Conservation (phyloP, 2,797 vertebrate species). For the Typhlichthys subterraneus region DNA sequence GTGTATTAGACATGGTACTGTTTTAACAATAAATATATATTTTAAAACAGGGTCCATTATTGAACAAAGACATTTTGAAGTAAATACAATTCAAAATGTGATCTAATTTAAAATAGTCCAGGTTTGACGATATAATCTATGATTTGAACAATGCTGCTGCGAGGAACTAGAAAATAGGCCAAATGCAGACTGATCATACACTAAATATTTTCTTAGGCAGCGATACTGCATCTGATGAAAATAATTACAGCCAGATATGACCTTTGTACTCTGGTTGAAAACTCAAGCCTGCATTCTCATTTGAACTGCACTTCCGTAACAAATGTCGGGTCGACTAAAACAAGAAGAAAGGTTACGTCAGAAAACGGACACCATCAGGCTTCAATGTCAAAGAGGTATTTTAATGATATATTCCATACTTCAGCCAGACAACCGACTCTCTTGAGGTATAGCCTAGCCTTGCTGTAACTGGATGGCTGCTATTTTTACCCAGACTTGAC, state of each 20-base stretch:
- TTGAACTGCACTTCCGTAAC: conserved; percentile 75
- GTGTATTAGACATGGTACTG: too few relatives aligned
- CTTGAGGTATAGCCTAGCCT: conserved; percentile 48
- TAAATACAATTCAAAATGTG: conserved; percentile 13
- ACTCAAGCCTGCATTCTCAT: conserved; percentile 64
- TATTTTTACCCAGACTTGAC: conserved; percentile 66
- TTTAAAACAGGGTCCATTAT: conserved; percentile 1
- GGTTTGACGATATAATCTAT: conserved; percentile 29
- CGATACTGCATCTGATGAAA: conserved; percentile 71
- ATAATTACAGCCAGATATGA: conserved; percentile 84
- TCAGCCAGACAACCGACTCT: conserved; percentile 51
- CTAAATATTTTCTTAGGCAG: conserved; percentile 70
- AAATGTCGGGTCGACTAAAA: conserved; percentile 80
- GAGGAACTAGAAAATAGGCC: conserved; percentile 55
- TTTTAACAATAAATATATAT: background rate
- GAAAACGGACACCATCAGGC: conserved; percentile 70
- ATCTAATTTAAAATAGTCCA: conserved; percentile 5
- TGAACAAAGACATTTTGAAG: conserved; percentile 13
- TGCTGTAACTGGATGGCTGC: conserved; percentile 51
- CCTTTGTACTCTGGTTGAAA: conserved; percentile 75
- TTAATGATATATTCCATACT: conserved; percentile 72
- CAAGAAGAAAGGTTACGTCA: conserved; percentile 77
- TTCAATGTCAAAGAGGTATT: conserved; percentile 70
- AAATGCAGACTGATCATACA: conserved; percentile 51
- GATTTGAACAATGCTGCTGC: conserved; percentile 38